Percentiles rank a stretch among this genome's conserved stretches.
Evolutionary conservation across 2,113 vertebrate species (phyloP).

Genomic region (Stigmatopora argus): DNA sequence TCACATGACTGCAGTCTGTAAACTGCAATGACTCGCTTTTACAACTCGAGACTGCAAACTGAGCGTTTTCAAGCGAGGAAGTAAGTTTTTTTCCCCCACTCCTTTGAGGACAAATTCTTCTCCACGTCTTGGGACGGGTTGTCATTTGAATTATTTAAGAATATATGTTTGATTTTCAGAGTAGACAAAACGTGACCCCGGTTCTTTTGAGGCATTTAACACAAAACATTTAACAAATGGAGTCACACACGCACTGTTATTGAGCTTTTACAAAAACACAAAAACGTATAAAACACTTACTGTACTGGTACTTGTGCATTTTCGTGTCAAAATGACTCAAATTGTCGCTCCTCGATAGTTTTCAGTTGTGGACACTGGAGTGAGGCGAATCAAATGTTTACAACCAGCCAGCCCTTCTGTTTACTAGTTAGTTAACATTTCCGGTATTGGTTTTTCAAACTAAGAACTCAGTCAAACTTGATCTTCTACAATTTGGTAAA

Average conservation of each 20-base stretch:
- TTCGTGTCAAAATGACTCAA: background rate
- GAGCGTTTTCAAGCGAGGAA: background rate
- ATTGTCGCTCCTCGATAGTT: background rate
- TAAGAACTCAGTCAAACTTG: background rate
- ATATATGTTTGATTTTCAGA: background rate
- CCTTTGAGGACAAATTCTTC: background rate
- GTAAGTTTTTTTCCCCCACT: background rate
- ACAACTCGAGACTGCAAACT: constrained; percentile 1
- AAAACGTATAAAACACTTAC: background rate
- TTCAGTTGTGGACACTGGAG: too few species aligned
- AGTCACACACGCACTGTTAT: background rate
- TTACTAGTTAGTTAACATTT: background rate
- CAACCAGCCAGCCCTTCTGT: background rate
- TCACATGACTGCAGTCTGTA: constrained; percentile 7
- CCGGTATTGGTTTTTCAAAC: background rate
- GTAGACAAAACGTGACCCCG: background rate
- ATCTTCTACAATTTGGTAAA: background rate
- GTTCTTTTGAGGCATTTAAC: background rate
- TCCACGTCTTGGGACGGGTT: too few species aligned
- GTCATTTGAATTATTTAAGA: background rate
- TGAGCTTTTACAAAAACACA: background rate
- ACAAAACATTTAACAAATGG: background rate
- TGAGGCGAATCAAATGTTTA: background rate
- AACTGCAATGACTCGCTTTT: background rate
- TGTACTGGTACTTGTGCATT: background rate